A percentile compares a stretch with the other conserved stretches of the same genome.
Conservation (phyloP, 1,140 invertebrate species). For the Drosophila repletoides region DNA sequence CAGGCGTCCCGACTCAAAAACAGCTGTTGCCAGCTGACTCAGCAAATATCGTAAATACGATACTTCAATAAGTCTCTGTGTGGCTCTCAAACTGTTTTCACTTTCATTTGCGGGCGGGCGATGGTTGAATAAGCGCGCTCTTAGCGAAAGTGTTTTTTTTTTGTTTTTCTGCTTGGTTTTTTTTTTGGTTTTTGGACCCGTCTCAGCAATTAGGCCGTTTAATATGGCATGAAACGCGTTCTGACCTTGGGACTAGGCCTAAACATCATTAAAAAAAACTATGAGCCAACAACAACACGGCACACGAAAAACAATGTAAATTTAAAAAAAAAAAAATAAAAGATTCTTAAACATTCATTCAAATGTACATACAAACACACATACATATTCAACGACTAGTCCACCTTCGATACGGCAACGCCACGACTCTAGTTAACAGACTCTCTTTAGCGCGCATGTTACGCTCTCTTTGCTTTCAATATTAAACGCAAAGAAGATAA, state of each 20-base stretch:
- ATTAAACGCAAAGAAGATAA: no score
- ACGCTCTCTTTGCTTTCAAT: background rate
- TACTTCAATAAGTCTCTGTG: constrained; percentile 58
- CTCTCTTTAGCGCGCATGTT: background rate
- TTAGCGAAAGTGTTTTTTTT: constrained; percentile 63
- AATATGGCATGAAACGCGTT: constrained; percentile 53
- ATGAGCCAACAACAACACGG: constrained; percentile 1
- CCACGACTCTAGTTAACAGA: background rate
- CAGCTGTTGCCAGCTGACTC: constrained; percentile 60
- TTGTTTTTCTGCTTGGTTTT: constrained; percentile 29
- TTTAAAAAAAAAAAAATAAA: constrained; percentile 2
- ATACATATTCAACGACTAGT: constrained; percentile 1
- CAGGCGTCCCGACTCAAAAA: background rate
- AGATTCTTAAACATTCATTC: constrained; percentile 8
- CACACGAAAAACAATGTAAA: background rate
- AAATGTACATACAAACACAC: background rate
- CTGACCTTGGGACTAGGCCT: constrained; percentile 58
- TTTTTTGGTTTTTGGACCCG: constrained; percentile 14
- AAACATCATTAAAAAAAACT: constrained; percentile 40
- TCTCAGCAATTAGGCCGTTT: constrained; percentile 57
- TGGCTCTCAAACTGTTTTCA: constrained; percentile 61
- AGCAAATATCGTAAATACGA: constrained; percentile 37
- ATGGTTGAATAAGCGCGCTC: constrained; percentile 48
- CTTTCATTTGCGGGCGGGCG: constrained; percentile 52
- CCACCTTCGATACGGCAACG: constrained; percentile 23